These are phyloP conservation scores for Harpagoxenus sublaevis DNA, from an alignment of 2,888 invertebrate genomes.

Conservation along the genomic window DNA sequence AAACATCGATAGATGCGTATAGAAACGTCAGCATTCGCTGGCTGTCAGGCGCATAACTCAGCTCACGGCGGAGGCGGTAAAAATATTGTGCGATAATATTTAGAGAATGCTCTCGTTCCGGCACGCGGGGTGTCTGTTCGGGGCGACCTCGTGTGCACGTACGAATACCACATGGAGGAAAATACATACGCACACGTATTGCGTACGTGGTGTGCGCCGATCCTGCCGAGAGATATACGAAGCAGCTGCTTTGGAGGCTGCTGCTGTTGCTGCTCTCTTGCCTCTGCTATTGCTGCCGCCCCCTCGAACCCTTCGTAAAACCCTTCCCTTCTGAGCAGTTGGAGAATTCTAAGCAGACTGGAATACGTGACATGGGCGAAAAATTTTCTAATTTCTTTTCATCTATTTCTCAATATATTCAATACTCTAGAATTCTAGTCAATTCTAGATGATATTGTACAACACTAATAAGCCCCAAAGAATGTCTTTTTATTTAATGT, in stretches of 20 bases:
- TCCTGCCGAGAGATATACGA: constrained; percentile 80
- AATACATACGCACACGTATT: constrained; percentile 47
- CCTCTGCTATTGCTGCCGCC: constrained; percentile 64
- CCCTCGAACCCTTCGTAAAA: constrained; percentile 34
- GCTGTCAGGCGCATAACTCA: constrained; percentile 57
- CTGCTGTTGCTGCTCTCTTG: constrained; percentile 58
- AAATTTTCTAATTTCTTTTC: constrained; percentile 12
- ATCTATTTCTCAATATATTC: not conserved
- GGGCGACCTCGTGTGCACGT: constrained; percentile 53
- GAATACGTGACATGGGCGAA: not conserved
- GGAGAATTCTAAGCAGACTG: constrained; percentile 15
- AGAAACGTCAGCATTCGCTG: constrained; percentile 51
- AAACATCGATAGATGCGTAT: constrained; percentile 60
- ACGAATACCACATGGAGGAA: constrained; percentile 42
- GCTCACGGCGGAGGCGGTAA: constrained; percentile 60
- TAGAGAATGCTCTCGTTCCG: constrained; percentile 76
- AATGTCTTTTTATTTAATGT: not conserved
- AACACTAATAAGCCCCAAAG: not conserved
- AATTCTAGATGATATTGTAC: not conserved
- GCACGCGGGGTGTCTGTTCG: constrained; percentile 65
- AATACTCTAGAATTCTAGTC: not conserved
- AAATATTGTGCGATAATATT: constrained; percentile 81
- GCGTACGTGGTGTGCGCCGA: constrained; percentile 73
- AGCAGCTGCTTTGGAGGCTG: constrained; percentile 75
- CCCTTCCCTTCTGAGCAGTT: constrained; percentile 10